Evolutionary conservation across 2,797 vertebrate species (phyloP).

Genomic region (Rhincodon typus): DNA sequence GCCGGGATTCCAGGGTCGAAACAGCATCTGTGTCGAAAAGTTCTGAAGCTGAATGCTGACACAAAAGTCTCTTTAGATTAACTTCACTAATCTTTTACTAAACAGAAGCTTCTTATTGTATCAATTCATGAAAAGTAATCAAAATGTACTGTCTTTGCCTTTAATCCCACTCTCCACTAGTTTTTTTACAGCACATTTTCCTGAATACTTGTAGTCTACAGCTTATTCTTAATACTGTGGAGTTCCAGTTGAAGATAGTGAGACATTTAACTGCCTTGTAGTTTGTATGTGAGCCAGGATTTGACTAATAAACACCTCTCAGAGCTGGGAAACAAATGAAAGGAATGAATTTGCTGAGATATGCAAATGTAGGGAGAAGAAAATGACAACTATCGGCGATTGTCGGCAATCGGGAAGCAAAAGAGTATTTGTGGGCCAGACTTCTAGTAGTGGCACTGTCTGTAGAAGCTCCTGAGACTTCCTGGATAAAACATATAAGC

Average conservation of each 20-base stretch:
- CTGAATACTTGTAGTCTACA: too few relatives aligned
- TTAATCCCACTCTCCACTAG: too few relatives aligned
- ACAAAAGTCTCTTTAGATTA: too few relatives aligned
- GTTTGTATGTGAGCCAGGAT: neutral
- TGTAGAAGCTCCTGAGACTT: neutral
- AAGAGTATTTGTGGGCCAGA: neutral
- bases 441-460: neutral
- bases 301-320: neutral
- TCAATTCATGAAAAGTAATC: too few relatives aligned
- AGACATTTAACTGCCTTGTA: neutral
- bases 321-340: neutral
- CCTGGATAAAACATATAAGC: neutral
- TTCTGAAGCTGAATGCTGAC: neutral
- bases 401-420: neutral
- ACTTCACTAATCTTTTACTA: too few relatives aligned
- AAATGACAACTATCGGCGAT: neutral
- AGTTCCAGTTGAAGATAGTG: neutral
- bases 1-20: neutral
- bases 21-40: neutral
- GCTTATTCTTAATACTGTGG: neutral
- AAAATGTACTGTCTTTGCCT: too few relatives aligned
- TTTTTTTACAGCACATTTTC: too few relatives aligned
- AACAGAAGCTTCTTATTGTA: too few relatives aligned
- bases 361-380: neutral
- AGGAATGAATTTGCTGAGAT: neutral